Percentiles rank a stretch among this genome's conserved stretches.
Evolutionary conservation across 1,140 invertebrate species (phyloP).

Genomic region (Melipona quadrifasciata): DNA sequence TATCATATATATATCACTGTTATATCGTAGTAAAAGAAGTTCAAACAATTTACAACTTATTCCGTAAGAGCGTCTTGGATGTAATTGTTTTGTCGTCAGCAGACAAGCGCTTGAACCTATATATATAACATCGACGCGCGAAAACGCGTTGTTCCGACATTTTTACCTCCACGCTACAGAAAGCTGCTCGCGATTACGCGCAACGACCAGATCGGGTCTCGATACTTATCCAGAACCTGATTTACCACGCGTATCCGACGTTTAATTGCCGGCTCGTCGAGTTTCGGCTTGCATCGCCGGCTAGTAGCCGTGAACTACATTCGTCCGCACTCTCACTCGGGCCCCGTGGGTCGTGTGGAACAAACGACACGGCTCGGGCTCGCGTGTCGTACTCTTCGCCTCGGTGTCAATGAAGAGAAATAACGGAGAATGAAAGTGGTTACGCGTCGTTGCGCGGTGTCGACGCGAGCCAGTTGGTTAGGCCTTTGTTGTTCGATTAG

Average conservation of each 20-base stretch:
- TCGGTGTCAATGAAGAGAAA: constrained; percentile 43
- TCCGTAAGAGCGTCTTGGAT: too few relatives aligned
- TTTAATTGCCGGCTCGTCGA: constrained; percentile 2
- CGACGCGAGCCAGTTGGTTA: constrained; percentile 25
- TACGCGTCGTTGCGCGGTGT: constrained; percentile 37
- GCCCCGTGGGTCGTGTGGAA: neutral
- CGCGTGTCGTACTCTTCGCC: constrained; percentile 30
- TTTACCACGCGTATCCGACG: too few relatives aligned
- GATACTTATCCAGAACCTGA: neutral
- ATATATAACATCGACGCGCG: too few relatives aligned
- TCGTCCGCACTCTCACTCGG: neutral
- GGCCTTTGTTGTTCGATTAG: constrained; percentile 32
- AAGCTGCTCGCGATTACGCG: neutral
- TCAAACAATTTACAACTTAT: too few relatives aligned
- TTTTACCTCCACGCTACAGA: too few relatives aligned
- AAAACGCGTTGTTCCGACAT: too few relatives aligned
- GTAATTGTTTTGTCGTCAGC: too few relatives aligned
- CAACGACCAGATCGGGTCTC: too few relatives aligned
- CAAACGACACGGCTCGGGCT: neutral
- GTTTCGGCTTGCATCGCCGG: constrained; percentile 3
- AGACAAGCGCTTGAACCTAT: too few relatives aligned
- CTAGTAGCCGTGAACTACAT: constrained; percentile 25
- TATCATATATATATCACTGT: too few relatives aligned
- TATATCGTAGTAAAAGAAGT: too few relatives aligned
- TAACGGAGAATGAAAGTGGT: constrained; percentile 48